Percentiles rank a stretch among this genome's conserved stretches.
Conservation (phyloP, 2,113 vertebrate species). For the Hiodon tergisus region DNA sequence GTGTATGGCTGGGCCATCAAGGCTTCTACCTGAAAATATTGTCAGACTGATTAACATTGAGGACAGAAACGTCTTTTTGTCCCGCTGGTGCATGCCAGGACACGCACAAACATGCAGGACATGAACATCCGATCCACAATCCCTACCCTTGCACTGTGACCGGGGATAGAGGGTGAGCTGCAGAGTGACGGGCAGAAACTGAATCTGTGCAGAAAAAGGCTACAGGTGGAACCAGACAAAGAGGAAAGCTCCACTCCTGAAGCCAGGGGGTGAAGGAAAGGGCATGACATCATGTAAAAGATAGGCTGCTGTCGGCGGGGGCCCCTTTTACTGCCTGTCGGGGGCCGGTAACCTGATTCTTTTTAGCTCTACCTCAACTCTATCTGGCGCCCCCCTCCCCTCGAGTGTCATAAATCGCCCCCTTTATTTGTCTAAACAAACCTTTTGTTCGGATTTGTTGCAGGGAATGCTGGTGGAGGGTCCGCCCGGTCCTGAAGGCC, state of each 20-base stretch:
- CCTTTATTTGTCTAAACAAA: background rate
- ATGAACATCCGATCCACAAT: no score
- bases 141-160: background rate
- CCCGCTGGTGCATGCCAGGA: no score
- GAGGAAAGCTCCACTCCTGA: background rate
- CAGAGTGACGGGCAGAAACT: background rate
- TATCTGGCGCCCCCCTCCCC: background rate
- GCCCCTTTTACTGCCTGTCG: background rate
- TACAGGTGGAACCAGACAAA: background rate
- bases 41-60: no score
- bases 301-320: background rate
- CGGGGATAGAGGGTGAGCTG: background rate
- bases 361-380: no score
- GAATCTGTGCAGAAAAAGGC: background rate
- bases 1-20: no score
- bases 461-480: slow-evolving; percentile 87
- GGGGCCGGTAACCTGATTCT: slow-evolving; percentile 5
- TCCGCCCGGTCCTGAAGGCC: slow-evolving; percentile 74
- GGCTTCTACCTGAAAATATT: no score
- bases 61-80: no score
- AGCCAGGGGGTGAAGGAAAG: background rate
- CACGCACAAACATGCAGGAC: no score
- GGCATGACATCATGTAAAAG: background rate
- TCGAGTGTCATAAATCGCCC: background rate
- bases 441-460: slow-evolving; percentile 13